phyloP scores from a whole-genome alignment of 2,113 vertebrate species.

The Lepus timidus region DNA sequence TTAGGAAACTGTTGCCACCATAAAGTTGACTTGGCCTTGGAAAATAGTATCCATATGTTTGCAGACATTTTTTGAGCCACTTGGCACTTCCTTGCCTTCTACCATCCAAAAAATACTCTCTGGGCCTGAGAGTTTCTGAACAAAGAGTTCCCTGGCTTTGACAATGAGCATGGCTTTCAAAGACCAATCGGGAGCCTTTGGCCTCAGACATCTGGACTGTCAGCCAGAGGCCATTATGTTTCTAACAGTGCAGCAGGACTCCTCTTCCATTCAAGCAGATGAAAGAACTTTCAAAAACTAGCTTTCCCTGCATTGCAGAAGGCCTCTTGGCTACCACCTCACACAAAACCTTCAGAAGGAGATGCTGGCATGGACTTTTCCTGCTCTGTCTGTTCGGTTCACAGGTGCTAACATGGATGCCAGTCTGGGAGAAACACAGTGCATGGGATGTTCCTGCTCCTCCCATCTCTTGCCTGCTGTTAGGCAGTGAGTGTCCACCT shows the following conservation, averaged over 20 bases:
- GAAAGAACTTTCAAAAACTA: slow-evolving; percentile 78
- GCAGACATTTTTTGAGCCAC: slow-evolving; percentile 68
- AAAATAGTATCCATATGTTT: slow-evolving; percentile 72
- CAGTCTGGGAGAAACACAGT: slow-evolving; percentile 61
- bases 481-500: slow-evolving; percentile 75
- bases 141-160: slow-evolving; percentile 64
- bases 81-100: slow-evolving; percentile 60
- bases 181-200: slow-evolving; percentile 59
- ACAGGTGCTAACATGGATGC: slow-evolving; percentile 56
- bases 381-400: slow-evolving; percentile 70
- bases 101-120: slow-evolving; percentile 67
- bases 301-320: slow-evolving; percentile 49
- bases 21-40: neutral
- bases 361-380: slow-evolving; percentile 50
- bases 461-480: slow-evolving; percentile 65
- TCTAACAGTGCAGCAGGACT: slow-evolving; percentile 65
- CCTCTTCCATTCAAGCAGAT: slow-evolving; percentile 70
- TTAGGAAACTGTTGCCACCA: slow-evolving; percentile 4
- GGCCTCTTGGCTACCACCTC: slow-evolving; percentile 69
- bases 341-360: slow-evolving; percentile 58
- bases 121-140: slow-evolving; percentile 1
- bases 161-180: slow-evolving; percentile 60
- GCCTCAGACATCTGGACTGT: slow-evolving; percentile 74
- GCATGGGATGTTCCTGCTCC: slow-evolving; percentile 67
- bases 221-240: slow-evolving; percentile 58